Percentiles rank a stretch among this genome's conserved stretches.
These are phyloP conservation scores for Anguilla marmorata DNA, from an alignment of 2,797 vertebrate genomes.

Conservation along the genomic window DNA sequence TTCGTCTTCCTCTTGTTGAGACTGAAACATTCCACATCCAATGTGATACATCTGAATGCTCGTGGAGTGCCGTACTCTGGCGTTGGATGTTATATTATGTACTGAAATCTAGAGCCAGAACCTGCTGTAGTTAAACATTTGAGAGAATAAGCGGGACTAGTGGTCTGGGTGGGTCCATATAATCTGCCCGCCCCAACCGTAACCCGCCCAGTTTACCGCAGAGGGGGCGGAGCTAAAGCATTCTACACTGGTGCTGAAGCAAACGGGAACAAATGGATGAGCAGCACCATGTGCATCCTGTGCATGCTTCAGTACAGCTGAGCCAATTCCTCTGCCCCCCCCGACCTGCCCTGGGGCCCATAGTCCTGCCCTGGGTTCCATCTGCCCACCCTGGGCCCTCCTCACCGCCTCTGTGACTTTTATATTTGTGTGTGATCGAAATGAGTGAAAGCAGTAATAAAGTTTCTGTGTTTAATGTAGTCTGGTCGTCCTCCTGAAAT, in stretches of 20 bases:
- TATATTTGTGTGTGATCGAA: not conserved
- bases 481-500: too few relatives aligned
- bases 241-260: not conserved
- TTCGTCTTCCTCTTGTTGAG: not conserved
- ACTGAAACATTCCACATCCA: not conserved
- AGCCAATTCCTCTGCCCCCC: not conserved
- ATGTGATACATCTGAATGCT: not conserved
- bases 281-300: not conserved
- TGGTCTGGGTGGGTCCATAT: not conserved
- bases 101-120: too few relatives aligned
- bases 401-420: not conserved
- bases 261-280: not conserved
- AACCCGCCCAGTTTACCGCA: too few relatives aligned
- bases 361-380: not conserved
- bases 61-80: not conserved
- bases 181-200: too few relatives aligned
- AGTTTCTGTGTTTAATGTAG: constrained; percentile 7
- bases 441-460: constrained; percentile 27
- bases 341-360: not conserved
- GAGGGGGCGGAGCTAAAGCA: not conserved
- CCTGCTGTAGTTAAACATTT: not conserved
- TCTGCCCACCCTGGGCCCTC: not conserved
- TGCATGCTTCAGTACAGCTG: not conserved
- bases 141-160: not conserved
- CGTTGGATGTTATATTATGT: not conserved